Evolutionary conservation across 2,113 vertebrate genomes (phyloP), one percentile per base, ranked within the genome.

Genomic region (Copsychus sechellarum): DNA sequence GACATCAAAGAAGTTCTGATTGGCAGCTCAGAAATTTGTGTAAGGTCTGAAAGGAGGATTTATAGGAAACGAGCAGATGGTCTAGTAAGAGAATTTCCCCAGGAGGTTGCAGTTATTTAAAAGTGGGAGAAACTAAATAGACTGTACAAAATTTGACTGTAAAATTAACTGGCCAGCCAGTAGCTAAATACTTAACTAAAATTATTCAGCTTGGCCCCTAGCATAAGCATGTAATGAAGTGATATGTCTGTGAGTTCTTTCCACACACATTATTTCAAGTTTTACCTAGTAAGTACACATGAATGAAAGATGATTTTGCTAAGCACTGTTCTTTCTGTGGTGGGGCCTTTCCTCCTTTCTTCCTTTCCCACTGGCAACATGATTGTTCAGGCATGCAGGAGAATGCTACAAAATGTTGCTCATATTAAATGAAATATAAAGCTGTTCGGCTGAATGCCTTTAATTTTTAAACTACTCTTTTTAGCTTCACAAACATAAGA

Each of bases 61-160:
- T 95, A 38, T 86, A 95, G 71, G 51, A 93, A 95, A 65, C 0
- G 40, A 96, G 85, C 96, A 97, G 96, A 97, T 96, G 95, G 95
- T 81, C 56, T 88, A 71, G 71, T 70, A 84, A 84, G 79, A 96
- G 79, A 92, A 96, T 96, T 96, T 95, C 94, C 96, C 95, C 92
- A 81, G 93, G 95, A 95, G 93, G 61, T 1, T 95, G 85, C 86
- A 94, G 90, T 94, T 96, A 88, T 84, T 96, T 95, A 88, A 90
- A 96, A 96, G 92, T 22, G 80, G 88, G 88, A 96, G 43, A 88
- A 96, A 93, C 83, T 71, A 96, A 95, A 93, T 56, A 96, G 90
- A 67, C 82, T 95, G 74, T 90, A 92, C 80, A 74, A 90, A 93
- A 95, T 94, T 92, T 95, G 85, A 92, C 79, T 94, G 76, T 94